Evolutionary conservation across 2,888 invertebrate species (phyloP).

Genomic region (Athalia rosae): DNA sequence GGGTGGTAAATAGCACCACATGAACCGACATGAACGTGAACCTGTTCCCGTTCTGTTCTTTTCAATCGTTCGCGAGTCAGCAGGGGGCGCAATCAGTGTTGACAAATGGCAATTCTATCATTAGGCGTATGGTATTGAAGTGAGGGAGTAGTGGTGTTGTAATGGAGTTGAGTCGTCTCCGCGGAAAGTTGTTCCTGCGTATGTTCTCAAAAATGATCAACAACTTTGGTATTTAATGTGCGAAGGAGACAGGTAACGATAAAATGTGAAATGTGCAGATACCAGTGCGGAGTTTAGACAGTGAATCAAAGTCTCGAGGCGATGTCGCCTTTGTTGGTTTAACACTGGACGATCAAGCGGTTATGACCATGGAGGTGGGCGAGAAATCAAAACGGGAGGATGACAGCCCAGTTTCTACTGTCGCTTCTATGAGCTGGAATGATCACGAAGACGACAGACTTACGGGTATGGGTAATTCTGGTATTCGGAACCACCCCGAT

Average conservation of each 20-base stretch:
- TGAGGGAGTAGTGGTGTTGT: not conserved
- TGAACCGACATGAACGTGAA: not conserved
- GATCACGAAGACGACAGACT: not conserved
- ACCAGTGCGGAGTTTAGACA: not conserved
- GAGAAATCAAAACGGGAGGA: conserved; percentile 53
- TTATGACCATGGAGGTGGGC: conserved; percentile 62
- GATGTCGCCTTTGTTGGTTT: not conserved
- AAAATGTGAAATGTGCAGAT: not conserved
- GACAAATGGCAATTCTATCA: conserved; percentile 38
- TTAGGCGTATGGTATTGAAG: not conserved
- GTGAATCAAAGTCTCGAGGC: not conserved
- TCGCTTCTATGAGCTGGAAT: conserved; percentile 45
- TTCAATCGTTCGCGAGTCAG: not conserved
- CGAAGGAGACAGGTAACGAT: not conserved
- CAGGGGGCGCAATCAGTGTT: conserved; percentile 37
- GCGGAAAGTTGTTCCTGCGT: conserved; percentile 1
- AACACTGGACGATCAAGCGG: conserved; percentile 8
- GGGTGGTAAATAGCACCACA: not conserved
- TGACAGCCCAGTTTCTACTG: conserved; percentile 54
- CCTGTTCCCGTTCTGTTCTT: conserved; percentile 6
- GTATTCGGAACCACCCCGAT: not conserved
- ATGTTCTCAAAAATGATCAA: not conserved
- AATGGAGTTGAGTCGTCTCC: not conserved
- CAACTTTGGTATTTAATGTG: not conserved
- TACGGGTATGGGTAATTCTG: not conserved